Percentiles rank a stretch among this genome's conserved stretches.
Conservation (phyloP, 2,113 vertebrate genomes). For the Mionectes macconnelli region DNA sequence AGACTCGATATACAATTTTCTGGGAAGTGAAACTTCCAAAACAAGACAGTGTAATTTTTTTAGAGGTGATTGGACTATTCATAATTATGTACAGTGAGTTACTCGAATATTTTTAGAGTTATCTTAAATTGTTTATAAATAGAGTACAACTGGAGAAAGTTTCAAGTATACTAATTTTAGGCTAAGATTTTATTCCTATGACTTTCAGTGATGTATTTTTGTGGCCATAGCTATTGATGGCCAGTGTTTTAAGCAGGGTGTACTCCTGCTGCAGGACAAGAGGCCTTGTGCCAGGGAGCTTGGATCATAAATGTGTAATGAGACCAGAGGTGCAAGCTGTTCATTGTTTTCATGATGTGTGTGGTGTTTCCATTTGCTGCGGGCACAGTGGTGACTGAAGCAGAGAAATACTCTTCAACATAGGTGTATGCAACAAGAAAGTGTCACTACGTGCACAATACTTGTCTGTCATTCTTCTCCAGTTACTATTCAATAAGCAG, state of each 20-base stretch:
- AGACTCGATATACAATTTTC: background rate
- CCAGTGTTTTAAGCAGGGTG: background rate
- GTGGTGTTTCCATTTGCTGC: background rate
- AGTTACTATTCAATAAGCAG: background rate
- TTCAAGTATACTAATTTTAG: background rate
- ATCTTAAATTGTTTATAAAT: background rate
- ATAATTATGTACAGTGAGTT: background rate
- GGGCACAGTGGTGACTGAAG: background rate
- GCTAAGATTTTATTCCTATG: background rate
- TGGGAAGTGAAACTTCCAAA: background rate
- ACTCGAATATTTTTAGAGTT: background rate
- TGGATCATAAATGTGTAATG: rapidly evolving
- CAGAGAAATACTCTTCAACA: background rate
- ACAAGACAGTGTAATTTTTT: background rate
- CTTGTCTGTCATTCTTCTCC: background rate
- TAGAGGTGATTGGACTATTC: background rate
- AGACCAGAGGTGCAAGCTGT: background rate
- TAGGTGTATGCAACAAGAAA: background rate
- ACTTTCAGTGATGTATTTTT: background rate
- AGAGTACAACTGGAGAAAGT: background rate
- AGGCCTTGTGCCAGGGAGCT: background rate
- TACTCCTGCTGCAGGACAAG: background rate
- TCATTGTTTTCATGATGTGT: rapidly evolving
- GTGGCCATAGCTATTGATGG: background rate
- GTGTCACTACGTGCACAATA: background rate